A percentile compares a stretch with the other conserved stretches of the same genome.
phyloP scores from a whole-genome alignment of 2,888 invertebrate genomes.

The Holacanthella duospinosa region DNA sequence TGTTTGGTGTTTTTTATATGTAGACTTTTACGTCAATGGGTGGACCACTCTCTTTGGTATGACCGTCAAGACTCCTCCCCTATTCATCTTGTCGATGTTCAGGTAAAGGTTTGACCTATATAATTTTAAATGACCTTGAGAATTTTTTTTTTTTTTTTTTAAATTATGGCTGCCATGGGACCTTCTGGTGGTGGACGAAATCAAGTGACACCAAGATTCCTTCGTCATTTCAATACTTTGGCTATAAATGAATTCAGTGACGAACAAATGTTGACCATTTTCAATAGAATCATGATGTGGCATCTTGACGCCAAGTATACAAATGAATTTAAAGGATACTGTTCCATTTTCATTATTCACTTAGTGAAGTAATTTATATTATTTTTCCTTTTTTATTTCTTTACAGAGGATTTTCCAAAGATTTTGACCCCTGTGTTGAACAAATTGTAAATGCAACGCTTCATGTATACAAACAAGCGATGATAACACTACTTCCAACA shows the following conservation, averaged over 20 bases:
- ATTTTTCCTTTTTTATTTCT: too few species aligned
- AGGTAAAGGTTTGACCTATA: conserved; percentile 46
- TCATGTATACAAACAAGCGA: conserved; percentile 72
- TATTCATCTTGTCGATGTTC: conserved; percentile 71
- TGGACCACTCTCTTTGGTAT: conserved; percentile 80
- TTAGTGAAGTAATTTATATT: neutral
- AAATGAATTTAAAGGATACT: too few species aligned
- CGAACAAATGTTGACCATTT: conserved; percentile 78
- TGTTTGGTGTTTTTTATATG: neutral
- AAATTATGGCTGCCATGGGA: conserved; percentile 71
- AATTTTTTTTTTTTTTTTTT: neutral
- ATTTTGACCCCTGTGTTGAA: conserved; percentile 84
- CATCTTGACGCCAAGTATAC: conserved; percentile 78
- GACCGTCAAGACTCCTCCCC: conserved; percentile 69
- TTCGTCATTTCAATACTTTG: conserved; percentile 77
- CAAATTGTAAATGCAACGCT: conserved; percentile 78
- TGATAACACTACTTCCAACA: conserved; percentile 73
- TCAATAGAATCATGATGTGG: conserved; percentile 83
- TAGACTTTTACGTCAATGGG: conserved; percentile 60
- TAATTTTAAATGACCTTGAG: neutral
- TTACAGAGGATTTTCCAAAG: conserved; percentile 79
- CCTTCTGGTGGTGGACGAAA: conserved; percentile 81
- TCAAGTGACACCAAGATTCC: conserved; percentile 69
- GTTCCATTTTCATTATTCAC: too few species aligned
- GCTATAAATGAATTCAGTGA: conserved; percentile 77